A percentile compares a stretch with the other conserved stretches of the same genome.
Conservation (phyloP, 1,140 invertebrate genomes). For the Cyphomyrmex costatus region DNA sequence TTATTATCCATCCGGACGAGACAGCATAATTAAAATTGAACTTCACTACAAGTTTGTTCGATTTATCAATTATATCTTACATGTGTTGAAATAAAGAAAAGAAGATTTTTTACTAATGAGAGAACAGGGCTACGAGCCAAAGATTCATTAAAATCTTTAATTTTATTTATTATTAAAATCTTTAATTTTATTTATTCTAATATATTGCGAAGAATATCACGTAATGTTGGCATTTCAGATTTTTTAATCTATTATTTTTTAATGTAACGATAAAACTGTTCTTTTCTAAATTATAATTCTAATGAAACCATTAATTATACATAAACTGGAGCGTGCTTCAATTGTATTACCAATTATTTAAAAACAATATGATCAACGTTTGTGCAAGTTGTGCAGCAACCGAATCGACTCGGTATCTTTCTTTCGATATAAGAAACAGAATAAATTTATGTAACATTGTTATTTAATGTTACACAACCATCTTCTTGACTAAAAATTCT, state of each 20-base stretch:
- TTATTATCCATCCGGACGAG: no score
- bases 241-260: neutral
- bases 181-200: no score
- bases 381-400: slow-evolving; percentile 47
- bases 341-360: slow-evolving; percentile 12
- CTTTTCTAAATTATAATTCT: neutral
- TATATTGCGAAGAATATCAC: no score
- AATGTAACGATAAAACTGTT: neutral
- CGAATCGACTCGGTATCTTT: slow-evolving; percentile 19
- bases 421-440: slow-evolving; percentile 18
- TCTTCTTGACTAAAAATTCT: slow-evolving; percentile 29
- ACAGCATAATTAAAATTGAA: no score
- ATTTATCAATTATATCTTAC: neutral
- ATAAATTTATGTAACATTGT: slow-evolving; percentile 59
- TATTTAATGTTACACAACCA: slow-evolving; percentile 53
- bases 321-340: neutral
- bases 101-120: no score
- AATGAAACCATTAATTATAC: neutral
- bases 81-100: neutral
- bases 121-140: no score
- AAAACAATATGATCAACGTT: slow-evolving; percentile 28
- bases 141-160: no score
- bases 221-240: no score
- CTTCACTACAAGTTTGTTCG: no score
- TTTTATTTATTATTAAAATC: no score